Base-by-base conservation (phyloP, 23 tunicate species). In the Halocynthia aurantium region DNA sequence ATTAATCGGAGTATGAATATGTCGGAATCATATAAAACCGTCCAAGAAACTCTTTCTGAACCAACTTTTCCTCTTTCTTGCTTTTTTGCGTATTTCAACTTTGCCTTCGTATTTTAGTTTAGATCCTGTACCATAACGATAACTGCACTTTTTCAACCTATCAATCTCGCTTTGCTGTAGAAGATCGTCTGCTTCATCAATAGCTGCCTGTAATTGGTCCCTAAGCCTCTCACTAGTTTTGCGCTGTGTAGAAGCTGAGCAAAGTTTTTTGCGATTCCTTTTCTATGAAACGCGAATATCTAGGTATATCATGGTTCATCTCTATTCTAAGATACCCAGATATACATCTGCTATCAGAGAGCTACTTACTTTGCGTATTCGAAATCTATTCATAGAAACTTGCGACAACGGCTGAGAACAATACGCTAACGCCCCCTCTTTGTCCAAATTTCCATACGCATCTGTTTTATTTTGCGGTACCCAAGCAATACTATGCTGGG, bases 391-490 rank as follows among this genome's bases (percentile, higher is more conserved):
- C 78, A 74, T 74, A 19, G 78, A 74, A 74, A 74, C 57, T 49
- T 74, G 78, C 17, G 78, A 74, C n/a, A 74, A 54, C n/a, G 78
- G 78, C 57, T 74, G 78, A 53, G 78, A 74, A 54, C 78, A 74
- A 22, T 62, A 54, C 31, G 55, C 78, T 64, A 74, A 56, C 5
- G 78, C 78, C 56, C 56, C 78, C 31, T 55, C 21, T 74, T 74
- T 74, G 22, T 49, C 63, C 10, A 74, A 49, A 18, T 74, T 74
- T 20, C 78, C 78, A 56, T 74, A 74, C 31, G 78, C 78, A 54
- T 53, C 56, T 10, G 56, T 74, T 53, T 74, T 74, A 13, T 74
- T 54, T 22, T 74, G 57, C 22, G 49, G 56, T 49, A 74, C 78
- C 78, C 78, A 74, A 18, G 78, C 78, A 56, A 74, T 53, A 64